A percentile compares a stretch with the other conserved stretches of the same genome.
Conservation (phyloP, 2,888 invertebrate species). For the Campaea margaritaria region DNA sequence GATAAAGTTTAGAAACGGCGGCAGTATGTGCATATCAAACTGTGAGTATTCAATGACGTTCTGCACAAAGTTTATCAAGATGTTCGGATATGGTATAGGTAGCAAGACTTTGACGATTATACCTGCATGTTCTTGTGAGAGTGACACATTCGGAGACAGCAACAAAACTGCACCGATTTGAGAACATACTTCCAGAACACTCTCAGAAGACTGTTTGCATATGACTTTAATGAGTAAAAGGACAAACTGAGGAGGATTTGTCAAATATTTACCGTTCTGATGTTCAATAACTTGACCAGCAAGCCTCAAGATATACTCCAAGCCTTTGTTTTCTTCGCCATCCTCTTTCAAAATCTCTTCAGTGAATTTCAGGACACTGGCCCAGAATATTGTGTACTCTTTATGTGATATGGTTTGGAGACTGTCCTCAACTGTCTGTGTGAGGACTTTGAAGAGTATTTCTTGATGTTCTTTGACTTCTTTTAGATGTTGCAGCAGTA, state of each 20-base stretch:
- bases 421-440: conserved; percentile 87
- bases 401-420: conserved; percentile 86
- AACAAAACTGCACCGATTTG: conserved; percentile 86
- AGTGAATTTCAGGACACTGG: conserved; percentile 65
- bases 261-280: conserved; percentile 87
- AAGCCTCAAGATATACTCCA: conserved; percentile 83
- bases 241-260: conserved; percentile 85
- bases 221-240: conserved; percentile 83
- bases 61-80: conserved; percentile 87
- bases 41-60: conserved; percentile 87
- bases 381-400: conserved; percentile 89
- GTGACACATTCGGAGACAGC: conserved; percentile 85
- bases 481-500: conserved; percentile 87
- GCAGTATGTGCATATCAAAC: conserved; percentile 90
- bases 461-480: conserved; percentile 80
- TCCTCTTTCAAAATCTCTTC: conserved; percentile 70
- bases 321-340: conserved; percentile 62
- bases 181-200: conserved; percentile 76
- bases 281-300: conserved; percentile 87
- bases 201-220: conserved; percentile 74
- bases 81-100: conserved; percentile 80
- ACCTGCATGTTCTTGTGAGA: conserved; percentile 90
- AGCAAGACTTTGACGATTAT: conserved; percentile 88
- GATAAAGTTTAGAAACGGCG: conserved; percentile 87
- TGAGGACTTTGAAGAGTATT: conserved; percentile 87